These are phyloP conservation scores for Kradibia gibbosae DNA, from an alignment of 1,140 invertebrate species.

Conservation along the genomic window DNA sequence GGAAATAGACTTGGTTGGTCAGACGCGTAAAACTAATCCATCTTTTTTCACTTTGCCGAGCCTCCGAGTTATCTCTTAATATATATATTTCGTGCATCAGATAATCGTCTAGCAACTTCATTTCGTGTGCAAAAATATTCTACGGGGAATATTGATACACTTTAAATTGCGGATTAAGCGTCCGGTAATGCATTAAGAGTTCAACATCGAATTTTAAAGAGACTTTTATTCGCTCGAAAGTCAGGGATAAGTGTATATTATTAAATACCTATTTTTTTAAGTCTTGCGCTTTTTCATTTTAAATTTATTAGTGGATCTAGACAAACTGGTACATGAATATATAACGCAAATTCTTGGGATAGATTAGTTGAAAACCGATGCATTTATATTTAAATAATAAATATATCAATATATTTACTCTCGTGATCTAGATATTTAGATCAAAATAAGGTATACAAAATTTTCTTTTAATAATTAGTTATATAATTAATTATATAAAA, in stretches of 20 bases:
- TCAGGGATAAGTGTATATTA: background rate
- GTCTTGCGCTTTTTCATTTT: background rate
- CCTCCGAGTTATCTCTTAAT: constrained; percentile 6
- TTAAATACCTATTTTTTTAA: background rate
- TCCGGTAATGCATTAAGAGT: no score
- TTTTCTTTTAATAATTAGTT: background rate
- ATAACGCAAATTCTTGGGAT: background rate
- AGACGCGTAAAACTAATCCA: background rate
- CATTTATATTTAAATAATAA: background rate
- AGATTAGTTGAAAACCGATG: background rate
- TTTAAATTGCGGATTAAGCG: no score
- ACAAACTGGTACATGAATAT: background rate
- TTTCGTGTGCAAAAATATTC: background rate
- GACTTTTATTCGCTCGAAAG: background rate
- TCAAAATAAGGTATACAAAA: background rate
- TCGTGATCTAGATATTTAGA: background rate
- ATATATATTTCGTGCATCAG: background rate
- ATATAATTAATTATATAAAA: background rate
- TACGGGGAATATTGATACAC: background rate
- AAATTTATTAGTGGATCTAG: background rate
- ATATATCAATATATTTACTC: background rate
- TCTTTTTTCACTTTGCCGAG: background rate
- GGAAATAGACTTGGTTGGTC: constrained; percentile 26
- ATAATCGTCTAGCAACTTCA: background rate
- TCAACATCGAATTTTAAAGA: no score